Percentiles rank a stretch among this genome's conserved stretches.
These are phyloP conservation scores for Hymenochirus boettgeri DNA, from an alignment of 2,113 vertebrate species.

Conservation along the genomic window DNA sequence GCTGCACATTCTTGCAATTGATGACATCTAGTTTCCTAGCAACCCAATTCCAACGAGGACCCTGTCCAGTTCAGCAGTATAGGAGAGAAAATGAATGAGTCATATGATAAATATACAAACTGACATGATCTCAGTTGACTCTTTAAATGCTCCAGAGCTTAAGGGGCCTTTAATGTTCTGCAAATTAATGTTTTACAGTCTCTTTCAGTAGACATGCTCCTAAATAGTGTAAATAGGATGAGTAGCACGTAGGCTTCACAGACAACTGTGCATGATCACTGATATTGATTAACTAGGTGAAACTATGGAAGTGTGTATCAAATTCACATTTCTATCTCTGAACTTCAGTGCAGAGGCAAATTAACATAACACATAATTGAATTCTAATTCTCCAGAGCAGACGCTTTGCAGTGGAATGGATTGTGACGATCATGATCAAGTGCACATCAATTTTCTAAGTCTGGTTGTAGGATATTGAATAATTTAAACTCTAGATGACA, in stretches of 20 bases:
- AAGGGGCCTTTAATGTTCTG: constrained; percentile 9
- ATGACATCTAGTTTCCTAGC: constrained; percentile 33
- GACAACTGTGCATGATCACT: constrained; percentile 9
- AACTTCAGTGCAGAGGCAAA: not conserved
- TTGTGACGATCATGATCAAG: constrained; percentile 1
- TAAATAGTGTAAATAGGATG: constrained; percentile 3
- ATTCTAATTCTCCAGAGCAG: constrained; percentile 4
- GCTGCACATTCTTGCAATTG: constrained; percentile 24
- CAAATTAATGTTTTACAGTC: constrained; percentile 9
- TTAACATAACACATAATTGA: constrained; percentile 5
- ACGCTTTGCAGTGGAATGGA: not conserved
- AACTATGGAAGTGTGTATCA: constrained; percentile 6
- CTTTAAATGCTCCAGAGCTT: constrained; percentile 36
- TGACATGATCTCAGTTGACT: constrained; percentile 38
- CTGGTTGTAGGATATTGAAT: not conserved
- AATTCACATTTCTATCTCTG: constrained; percentile 7
- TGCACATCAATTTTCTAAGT: not conserved
- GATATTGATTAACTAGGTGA: constrained; percentile 8
- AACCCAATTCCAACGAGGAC: constrained; percentile 30
- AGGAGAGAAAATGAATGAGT: constrained; percentile 32
- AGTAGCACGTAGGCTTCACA: too few species aligned
- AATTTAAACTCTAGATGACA: not conserved
- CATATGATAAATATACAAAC: constrained; percentile 37
- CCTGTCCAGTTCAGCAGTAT: constrained; percentile 17
- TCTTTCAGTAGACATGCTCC: constrained; percentile 12